Base-by-base conservation (phyloP, 1,140 invertebrate species). In the Scaptomyza pallida region DNA sequence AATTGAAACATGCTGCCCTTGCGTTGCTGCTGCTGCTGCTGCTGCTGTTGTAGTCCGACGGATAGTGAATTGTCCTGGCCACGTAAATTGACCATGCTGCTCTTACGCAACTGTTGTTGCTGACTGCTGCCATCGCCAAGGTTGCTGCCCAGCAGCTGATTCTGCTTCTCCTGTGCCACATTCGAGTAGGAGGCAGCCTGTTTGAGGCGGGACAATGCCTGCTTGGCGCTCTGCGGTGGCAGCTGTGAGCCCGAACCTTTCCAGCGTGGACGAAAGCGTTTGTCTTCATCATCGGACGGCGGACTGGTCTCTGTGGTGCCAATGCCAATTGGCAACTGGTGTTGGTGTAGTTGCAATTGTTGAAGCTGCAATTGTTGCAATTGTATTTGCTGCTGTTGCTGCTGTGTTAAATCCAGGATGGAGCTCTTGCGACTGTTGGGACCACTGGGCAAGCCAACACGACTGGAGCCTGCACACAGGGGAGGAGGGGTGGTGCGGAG, bases 231-330 rank as follows among this genome's bases (percentile, higher is more conserved):
- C 45, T 81, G 89, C 0, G 85, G 86, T 8, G 80, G 86, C 85
- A 93, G 30, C 85, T 91, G 72, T 73, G 76, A 80, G 78, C 91
- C 60, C 69, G 92, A 89, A 72, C 92, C 88, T 55, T 89, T 91
- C 90, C 90, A 91, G 57, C 85, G 89, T 35, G 89, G 81, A 0
- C 72, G 51, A 48, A 78, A 90, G 19, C 78, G 89, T 64, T 76
- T 89, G 15, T 89, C 77, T 23, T 91, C 90, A 50, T 91, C 90
- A 54, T 91, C 90, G 35, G 92, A 93, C 40, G 92, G 92, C 23
- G 92, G 92, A 85, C 91, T 92, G 61, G 90, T 90, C 48, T 92
- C 92, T 9, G 90, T 89, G 15, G 90, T 89, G 17, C 74, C 88
- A 74, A 91, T 69, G 41, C 90, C 90, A 45, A 74, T 5, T 4